Evolutionary conservation across 2,888 invertebrate genomes (phyloP).

Genomic region (Eupithecia vulgata): DNA sequence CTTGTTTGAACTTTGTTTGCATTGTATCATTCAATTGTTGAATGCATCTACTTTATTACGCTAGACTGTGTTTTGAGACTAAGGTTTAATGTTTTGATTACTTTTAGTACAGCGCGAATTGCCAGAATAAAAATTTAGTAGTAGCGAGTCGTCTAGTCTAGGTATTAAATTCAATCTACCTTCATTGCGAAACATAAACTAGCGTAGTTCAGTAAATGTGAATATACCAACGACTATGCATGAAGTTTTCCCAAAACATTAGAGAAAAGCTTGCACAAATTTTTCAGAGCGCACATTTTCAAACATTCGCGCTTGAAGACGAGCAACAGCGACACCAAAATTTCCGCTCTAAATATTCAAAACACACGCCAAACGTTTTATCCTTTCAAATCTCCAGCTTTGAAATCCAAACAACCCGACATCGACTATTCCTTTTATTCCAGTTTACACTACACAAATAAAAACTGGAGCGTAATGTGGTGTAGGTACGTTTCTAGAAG

Average conservation of each 20-base stretch:
- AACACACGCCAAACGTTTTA: slow-evolving; percentile 33
- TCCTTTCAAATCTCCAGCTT: slow-evolving; percentile 32
- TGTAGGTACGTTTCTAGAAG: slow-evolving; percentile 45
- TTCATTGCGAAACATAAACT: neutral
- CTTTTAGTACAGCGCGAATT: slow-evolving; percentile 7
- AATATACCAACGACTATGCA: neutral
- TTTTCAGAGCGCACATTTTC: slow-evolving; percentile 7
- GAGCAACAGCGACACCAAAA: slow-evolving; percentile 3
- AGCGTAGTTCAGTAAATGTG: neutral
- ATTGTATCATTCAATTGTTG: slow-evolving; percentile 38
- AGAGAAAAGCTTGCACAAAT: neutral
- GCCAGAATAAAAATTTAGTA: neutral
- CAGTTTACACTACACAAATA: slow-evolving; percentile 45
- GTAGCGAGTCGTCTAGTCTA: neutral
- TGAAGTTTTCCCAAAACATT: neutral
- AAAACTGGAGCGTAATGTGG: slow-evolving; percentile 49
- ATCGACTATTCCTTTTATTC: slow-evolving; percentile 36
- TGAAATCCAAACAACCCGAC: slow-evolving; percentile 31
- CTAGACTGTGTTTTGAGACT: slow-evolving; percentile 18
- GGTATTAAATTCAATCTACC: neutral
- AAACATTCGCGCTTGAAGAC: slow-evolving; percentile 1
- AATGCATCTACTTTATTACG: slow-evolving; percentile 30
- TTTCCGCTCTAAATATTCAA: slow-evolving; percentile 25
- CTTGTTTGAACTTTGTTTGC: slow-evolving; percentile 42
- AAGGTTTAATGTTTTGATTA: slow-evolving; percentile 21